Percentiles rank a stretch among this genome's conserved stretches.
Conservation (phyloP, 2,113 vertebrate genomes). For the Amblyornis subalaris region DNA sequence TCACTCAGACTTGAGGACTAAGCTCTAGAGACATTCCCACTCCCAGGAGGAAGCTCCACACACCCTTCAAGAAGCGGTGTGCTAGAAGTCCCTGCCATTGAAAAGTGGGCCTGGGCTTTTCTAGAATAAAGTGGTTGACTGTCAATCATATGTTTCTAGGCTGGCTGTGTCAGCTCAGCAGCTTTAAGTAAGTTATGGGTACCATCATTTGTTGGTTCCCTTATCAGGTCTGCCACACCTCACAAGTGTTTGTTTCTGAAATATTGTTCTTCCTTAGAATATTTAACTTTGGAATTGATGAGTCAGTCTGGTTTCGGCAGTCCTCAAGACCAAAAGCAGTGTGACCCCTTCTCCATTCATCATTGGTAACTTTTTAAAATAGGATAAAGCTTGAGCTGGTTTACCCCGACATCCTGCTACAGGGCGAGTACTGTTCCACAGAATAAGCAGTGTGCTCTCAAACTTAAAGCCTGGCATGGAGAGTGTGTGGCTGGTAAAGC, state of each 20-base stretch:
- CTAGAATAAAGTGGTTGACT: background rate
- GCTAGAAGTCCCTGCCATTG: background rate
- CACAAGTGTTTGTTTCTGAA: background rate
- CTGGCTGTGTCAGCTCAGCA: background rate
- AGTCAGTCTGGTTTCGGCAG: background rate
- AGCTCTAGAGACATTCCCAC: background rate
- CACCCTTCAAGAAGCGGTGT: fast-evolving
- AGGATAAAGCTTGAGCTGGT: background rate
- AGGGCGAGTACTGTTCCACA: background rate
- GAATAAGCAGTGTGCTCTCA: background rate
- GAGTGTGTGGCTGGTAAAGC: background rate
- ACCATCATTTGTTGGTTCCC: background rate
- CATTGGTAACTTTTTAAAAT: background rate
- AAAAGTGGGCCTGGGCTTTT: background rate
- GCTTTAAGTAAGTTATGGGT: background rate
- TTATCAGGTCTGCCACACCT: background rate
- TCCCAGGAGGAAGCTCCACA: background rate
- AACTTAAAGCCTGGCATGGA: background rate
- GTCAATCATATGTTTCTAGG: background rate
- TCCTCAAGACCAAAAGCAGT: background rate
- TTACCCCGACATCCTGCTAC: background rate
- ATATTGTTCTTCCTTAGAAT: background rate
- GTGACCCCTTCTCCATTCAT: background rate
- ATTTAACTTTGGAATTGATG: background rate
- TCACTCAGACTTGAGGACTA: background rate